These are phyloP conservation scores for Dasypogon diadema DNA, from an alignment of 2,888 invertebrate genomes.

Conservation along the genomic window DNA sequence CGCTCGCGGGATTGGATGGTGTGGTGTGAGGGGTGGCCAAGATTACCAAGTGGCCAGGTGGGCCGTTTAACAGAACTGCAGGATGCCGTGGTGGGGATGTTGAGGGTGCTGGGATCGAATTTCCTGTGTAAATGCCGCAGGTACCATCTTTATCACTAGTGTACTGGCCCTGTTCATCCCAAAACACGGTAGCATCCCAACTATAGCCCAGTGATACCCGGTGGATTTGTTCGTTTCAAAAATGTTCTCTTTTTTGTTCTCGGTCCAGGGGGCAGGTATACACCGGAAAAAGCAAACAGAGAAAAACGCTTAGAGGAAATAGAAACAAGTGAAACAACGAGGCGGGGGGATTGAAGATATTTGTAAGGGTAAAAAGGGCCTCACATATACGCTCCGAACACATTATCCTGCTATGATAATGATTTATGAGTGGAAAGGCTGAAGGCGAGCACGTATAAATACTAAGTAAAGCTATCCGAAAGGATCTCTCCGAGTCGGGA, in stretches of 20 bases:
- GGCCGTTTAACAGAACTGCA: background rate
- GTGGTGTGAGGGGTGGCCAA: background rate
- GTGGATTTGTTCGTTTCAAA: conserved; percentile 17
- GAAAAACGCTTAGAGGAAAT: conserved; percentile 25
- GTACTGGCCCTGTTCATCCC: background rate
- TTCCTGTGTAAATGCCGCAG: conserved; percentile 8
- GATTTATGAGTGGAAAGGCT: conserved; percentile 27
- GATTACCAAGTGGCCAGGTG: no score
- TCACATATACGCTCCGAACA: conserved; percentile 17
- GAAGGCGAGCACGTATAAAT: conserved; percentile 33
- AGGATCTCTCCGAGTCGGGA: conserved; percentile 4
- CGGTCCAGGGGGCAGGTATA: conserved; percentile 8
- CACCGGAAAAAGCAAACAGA: conserved; percentile 18
- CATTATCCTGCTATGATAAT: conserved; percentile 30
- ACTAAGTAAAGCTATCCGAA: conserved; percentile 16
- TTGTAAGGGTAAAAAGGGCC: conserved; percentile 6
- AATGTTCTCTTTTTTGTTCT: background rate
- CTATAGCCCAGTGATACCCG: conserved; percentile 16
- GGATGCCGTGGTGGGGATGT: background rate
- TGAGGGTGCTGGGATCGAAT: conserved; percentile 2
- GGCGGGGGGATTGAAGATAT: conserved; percentile 18
- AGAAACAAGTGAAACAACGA: conserved; percentile 19
- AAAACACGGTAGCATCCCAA: conserved; percentile 9
- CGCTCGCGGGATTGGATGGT: background rate
- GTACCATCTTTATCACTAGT: background rate